Conservation (phyloP, 2,888 invertebrate species). For the Melanotus villosus region DNA sequence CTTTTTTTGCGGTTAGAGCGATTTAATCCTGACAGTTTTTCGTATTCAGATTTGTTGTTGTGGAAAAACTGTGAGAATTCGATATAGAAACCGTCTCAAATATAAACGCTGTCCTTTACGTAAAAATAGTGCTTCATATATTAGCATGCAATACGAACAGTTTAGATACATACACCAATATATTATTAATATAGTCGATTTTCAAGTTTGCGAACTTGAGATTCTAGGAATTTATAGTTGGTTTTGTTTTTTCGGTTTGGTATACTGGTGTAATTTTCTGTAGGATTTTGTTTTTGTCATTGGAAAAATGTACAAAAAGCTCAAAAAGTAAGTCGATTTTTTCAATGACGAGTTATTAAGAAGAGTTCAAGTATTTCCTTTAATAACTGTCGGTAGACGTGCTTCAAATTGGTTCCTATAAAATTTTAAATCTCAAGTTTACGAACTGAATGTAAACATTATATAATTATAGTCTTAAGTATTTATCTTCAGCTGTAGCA, state of each 20-base stretch:
- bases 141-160: conserved; percentile 42
- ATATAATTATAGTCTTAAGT: conserved; percentile 26
- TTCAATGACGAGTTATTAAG: too few relatives aligned
- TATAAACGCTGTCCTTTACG: conserved; percentile 27
- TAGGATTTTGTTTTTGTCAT: too few relatives aligned
- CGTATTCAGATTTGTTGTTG: neutral
- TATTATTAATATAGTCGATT: conserved; percentile 32
- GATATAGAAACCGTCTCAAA: conserved; percentile 10
- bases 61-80: conserved; percentile 30
- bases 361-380: too few relatives aligned
- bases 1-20: conserved; percentile 14
- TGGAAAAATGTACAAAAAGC: too few relatives aligned
- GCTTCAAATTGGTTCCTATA: neutral
- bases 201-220: conserved; percentile 29
- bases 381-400: neutral
- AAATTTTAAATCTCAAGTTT: conserved; percentile 26
- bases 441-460: conserved; percentile 6
- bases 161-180: conserved; percentile 40
- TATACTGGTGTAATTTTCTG: too few relatives aligned
- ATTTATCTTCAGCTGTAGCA: conserved; percentile 37
- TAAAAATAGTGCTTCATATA: conserved; percentile 37
- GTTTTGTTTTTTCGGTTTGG: neutral
- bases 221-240: neutral
- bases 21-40: conserved; percentile 32
- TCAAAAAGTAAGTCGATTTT: too few relatives aligned